Percentiles rank a stretch among this genome's conserved stretches.
phyloP scores from a whole-genome alignment of 2,113 vertebrate genomes.

The Pomatorhinus ruficollis region DNA sequence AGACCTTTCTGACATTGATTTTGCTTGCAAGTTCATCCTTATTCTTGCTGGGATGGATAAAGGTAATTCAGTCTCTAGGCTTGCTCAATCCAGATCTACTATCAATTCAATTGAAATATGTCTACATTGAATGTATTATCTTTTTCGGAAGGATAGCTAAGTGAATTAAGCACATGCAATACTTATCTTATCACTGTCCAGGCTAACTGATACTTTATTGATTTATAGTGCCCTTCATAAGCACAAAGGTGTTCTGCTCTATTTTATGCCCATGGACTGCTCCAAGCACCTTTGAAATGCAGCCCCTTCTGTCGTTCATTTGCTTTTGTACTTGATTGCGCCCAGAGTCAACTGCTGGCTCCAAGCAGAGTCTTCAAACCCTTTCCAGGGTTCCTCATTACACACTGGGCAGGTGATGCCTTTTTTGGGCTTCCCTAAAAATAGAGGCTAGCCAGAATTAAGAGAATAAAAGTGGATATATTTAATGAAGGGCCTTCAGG shows the following conservation, averaged over 20 bases:
- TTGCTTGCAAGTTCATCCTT: conserved; percentile 65
- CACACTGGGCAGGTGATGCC: neutral
- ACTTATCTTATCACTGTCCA: conserved; percentile 72
- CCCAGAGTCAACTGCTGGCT: neutral
- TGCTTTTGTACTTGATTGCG: neutral
- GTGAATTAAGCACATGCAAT: conserved; percentile 68
- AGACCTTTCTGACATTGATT: conserved; percentile 70
- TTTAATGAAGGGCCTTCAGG: neutral
- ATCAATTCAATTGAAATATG: conserved; percentile 74
- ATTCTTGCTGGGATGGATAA: conserved; percentile 64
- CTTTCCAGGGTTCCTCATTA: neutral
- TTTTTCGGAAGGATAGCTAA: conserved; percentile 66
- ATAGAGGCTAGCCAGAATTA: neutral
- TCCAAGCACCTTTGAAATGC: neutral
- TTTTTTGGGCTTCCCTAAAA: neutral
- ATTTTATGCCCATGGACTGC: neutral
- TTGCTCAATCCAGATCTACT: conserved; percentile 70
- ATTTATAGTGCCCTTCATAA: conserved; percentile 61
- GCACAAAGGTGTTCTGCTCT: conserved; percentile 46
- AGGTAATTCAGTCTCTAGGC: conserved; percentile 68
- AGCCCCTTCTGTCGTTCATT: neutral
- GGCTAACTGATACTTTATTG: conserved; percentile 62
- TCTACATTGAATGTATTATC: conserved; percentile 72
- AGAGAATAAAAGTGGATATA: neutral
- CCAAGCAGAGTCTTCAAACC: neutral